phyloP scores from a whole-genome alignment of 2,888 invertebrate species.

The Calameuta pallipes region DNA sequence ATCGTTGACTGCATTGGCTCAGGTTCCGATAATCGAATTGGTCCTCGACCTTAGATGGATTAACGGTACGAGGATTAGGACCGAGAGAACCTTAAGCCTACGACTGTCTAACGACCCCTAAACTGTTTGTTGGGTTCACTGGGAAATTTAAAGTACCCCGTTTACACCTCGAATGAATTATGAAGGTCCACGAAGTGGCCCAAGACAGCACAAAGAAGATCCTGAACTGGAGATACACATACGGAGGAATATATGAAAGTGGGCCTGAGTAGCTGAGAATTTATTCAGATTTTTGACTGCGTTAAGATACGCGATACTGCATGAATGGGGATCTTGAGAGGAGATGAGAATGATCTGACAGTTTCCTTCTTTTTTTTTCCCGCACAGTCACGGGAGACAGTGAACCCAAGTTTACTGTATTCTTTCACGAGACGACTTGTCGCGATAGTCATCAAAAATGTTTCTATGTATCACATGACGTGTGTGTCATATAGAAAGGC shows the following conservation, averaged over 20 bases:
- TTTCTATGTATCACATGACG: neutral
- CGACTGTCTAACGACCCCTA: neutral
- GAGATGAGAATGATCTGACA: neutral
- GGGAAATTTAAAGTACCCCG: neutral
- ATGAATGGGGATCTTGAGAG: neutral
- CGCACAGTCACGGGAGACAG: neutral
- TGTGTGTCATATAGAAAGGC: neutral
- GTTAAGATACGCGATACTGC: neutral
- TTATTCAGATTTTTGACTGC: neutral
- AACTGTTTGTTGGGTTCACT: neutral
- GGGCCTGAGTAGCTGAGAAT: neutral
- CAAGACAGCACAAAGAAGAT: neutral
- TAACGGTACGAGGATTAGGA: constrained; percentile 28
- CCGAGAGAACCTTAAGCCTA: constrained; percentile 12
- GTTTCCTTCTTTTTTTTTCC: neutral
- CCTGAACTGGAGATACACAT: neutral
- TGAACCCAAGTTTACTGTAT: neutral
- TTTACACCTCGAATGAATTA: neutral
- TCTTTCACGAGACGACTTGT: neutral
- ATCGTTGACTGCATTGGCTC: constrained; percentile 36
- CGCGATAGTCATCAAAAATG: neutral
- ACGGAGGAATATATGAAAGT: neutral
- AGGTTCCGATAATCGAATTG: constrained; percentile 48
- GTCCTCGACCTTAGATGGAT: constrained; percentile 26
- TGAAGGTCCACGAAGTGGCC: neutral